phyloP scores from a whole-genome alignment of 2,888 invertebrate species.

The Cacoxenus indagator region DNA sequence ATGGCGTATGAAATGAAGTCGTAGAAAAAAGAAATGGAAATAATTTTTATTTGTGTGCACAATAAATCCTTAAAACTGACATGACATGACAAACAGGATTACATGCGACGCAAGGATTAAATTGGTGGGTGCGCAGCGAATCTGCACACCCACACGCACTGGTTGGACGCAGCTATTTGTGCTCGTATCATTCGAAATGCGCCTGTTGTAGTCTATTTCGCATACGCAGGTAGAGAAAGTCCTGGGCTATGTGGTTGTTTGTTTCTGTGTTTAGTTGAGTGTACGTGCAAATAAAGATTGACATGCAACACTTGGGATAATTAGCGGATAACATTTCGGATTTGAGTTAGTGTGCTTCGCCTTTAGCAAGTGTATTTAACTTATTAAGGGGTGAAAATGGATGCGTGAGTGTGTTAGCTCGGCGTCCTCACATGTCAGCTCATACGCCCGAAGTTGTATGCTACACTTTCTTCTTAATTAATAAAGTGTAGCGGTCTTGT shows the following conservation, averaged over 20 bases:
- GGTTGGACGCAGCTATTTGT: too few relatives aligned
- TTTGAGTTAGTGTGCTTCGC: slow-evolving; percentile 36
- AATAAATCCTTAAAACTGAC: slow-evolving; percentile 69
- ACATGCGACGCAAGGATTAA: slow-evolving; percentile 59
- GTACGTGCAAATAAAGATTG: slow-evolving; percentile 41
- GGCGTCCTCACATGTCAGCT: background rate
- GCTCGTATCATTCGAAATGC: too few relatives aligned
- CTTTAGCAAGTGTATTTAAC: slow-evolving; percentile 43
- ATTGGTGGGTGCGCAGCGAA: slow-evolving; percentile 45
- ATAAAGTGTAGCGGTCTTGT: background rate
- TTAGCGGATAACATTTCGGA: slow-evolving; percentile 59
- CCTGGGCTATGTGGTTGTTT: slow-evolving; percentile 5
- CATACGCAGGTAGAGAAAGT: too few relatives aligned
- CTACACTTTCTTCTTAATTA: slow-evolving; percentile 20
- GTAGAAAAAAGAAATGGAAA: background rate
- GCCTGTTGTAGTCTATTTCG: too few relatives aligned
- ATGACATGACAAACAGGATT: slow-evolving; percentile 69
- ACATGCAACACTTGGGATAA: slow-evolving; percentile 46
- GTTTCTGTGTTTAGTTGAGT: background rate
- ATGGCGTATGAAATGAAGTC: background rate
- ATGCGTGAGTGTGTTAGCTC: background rate
- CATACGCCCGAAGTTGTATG: background rate
- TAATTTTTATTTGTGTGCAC: slow-evolving; percentile 49
- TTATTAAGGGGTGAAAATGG: background rate
- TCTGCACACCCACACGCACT: slow-evolving; percentile 23